phyloP scores from a whole-genome alignment of 2,113 vertebrate species.

The Paramisgurnus dabryanus region DNA sequence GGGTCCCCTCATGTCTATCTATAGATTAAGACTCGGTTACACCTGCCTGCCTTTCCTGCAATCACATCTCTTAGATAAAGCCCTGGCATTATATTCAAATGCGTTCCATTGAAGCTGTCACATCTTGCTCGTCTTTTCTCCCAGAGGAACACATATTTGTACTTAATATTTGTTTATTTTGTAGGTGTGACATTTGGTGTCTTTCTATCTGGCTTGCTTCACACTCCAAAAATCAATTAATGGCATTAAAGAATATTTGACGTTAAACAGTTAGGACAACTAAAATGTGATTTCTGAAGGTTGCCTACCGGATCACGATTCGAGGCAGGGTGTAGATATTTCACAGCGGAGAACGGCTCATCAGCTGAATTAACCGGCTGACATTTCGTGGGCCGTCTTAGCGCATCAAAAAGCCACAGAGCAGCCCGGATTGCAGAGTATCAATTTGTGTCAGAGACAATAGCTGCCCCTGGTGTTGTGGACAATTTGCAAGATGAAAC shows the following conservation, averaged over 20 bases:
- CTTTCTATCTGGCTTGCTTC: conserved; percentile 35
- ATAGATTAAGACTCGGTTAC: conserved; percentile 46
- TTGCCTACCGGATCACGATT: conserved; percentile 8
- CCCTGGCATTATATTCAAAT: conserved; percentile 48
- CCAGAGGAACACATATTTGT: conserved; percentile 25
- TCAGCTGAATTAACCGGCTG: conserved; percentile 51
- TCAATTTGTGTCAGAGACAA: conserved; percentile 40
- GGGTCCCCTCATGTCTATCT: conserved; percentile 24
- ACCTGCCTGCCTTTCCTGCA: conserved; percentile 33
- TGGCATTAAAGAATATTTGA: conserved; percentile 46
- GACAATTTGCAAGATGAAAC: conserved; percentile 27
- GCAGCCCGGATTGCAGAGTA: conserved; percentile 50
- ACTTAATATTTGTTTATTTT: conserved; percentile 29
- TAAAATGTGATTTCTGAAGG: conserved; percentile 4
- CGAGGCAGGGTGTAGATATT: not conserved
- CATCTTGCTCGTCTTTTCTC: conserved; percentile 7
- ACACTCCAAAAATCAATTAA: conserved; percentile 44
- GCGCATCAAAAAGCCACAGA: conserved; percentile 40
- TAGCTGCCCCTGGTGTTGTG: conserved; percentile 21
- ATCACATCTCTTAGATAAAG: conserved; percentile 49
- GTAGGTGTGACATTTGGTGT: conserved; percentile 15
- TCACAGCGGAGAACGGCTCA: conserved; percentile 8
- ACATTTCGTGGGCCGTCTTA: conserved; percentile 54
- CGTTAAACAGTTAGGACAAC: conserved; percentile 11
- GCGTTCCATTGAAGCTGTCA: conserved; percentile 23